Conservation (phyloP, 2,888 invertebrate genomes). For the Ceramica pisi region DNA sequence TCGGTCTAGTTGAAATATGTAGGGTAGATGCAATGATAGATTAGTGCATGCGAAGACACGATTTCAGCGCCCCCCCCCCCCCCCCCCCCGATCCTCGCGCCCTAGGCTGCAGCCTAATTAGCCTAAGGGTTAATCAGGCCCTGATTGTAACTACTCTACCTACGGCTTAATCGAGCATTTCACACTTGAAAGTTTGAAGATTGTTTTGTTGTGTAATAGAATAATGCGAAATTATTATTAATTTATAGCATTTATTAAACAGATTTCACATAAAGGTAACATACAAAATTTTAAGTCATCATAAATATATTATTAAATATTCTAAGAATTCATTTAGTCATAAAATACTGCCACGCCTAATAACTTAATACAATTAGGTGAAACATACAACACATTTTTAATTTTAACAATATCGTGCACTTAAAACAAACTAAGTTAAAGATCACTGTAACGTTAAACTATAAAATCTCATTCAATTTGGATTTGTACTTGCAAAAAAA, state of each 20-base stretch:
- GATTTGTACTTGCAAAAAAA: constrained; percentile 90
- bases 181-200: constrained; percentile 58
- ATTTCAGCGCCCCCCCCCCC: no score
- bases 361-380: constrained; percentile 89
- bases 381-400: constrained; percentile 89
- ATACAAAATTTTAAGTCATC: constrained; percentile 86
- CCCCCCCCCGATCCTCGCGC: no score
- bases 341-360: constrained; percentile 89
- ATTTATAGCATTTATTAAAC: constrained; percentile 90
- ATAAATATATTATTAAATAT: constrained; percentile 88
- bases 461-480: constrained; percentile 90
- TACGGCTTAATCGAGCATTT: constrained; percentile 43
- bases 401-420: constrained; percentile 90
- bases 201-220: constrained; percentile 78
- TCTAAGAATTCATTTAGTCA: constrained; percentile 82
- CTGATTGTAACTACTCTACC: constrained; percentile 57
- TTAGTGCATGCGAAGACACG: no score
- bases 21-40: no score
- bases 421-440: constrained; percentile 89
- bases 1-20: no score
- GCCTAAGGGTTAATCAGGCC: no score
- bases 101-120: no score
- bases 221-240: constrained; percentile 88
- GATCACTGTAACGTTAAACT: constrained; percentile 89
- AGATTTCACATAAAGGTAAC: constrained; percentile 89